phyloP scores from a whole-genome alignment of 2,888 invertebrate genomes.

The Drosophila limbata region DNA sequence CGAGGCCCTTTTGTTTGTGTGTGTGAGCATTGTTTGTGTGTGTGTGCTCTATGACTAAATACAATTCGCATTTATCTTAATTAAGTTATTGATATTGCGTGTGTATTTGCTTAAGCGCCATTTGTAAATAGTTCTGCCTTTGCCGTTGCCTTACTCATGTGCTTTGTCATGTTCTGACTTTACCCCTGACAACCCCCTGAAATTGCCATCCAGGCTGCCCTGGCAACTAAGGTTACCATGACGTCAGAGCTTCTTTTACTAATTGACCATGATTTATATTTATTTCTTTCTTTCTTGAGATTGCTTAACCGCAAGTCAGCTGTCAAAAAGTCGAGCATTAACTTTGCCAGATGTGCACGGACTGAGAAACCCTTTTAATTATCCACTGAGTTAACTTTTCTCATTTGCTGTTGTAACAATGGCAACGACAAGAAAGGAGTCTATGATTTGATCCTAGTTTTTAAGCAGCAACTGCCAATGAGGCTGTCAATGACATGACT shows the following conservation, averaged over 20 bases:
- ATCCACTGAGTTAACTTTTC: constrained; percentile 49
- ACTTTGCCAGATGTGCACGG: constrained; percentile 28
- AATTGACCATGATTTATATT: constrained; percentile 75
- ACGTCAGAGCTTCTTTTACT: constrained; percentile 49
- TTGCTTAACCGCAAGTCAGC: constrained; percentile 71
- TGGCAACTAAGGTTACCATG: constrained; percentile 34
- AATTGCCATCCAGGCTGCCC: neutral
- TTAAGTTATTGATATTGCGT: constrained; percentile 81
- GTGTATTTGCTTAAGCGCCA: constrained; percentile 47
- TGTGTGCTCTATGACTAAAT: constrained; percentile 59
- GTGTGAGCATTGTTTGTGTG: constrained; percentile 33
- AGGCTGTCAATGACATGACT: constrained; percentile 71
- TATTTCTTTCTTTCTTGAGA: constrained; percentile 44
- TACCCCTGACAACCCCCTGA: neutral
- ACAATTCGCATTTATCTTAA: constrained; percentile 80
- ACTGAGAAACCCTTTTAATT: constrained; percentile 60
- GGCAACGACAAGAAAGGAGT: constrained; percentile 21
- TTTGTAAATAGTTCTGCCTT: constrained; percentile 19
- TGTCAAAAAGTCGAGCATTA: constrained; percentile 33
- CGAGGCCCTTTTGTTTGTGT: constrained; percentile 14
- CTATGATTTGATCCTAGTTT: constrained; percentile 33
- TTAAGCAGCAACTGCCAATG: constrained; percentile 42
- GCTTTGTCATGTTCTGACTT: constrained; percentile 37
- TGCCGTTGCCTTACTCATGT: constrained; percentile 35
- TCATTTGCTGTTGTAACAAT: constrained; percentile 55